Evolutionary conservation across 2,888 invertebrate genomes (phyloP), one percentile per base, ranked within the genome.

Genomic region (Erebia palarica): DNA sequence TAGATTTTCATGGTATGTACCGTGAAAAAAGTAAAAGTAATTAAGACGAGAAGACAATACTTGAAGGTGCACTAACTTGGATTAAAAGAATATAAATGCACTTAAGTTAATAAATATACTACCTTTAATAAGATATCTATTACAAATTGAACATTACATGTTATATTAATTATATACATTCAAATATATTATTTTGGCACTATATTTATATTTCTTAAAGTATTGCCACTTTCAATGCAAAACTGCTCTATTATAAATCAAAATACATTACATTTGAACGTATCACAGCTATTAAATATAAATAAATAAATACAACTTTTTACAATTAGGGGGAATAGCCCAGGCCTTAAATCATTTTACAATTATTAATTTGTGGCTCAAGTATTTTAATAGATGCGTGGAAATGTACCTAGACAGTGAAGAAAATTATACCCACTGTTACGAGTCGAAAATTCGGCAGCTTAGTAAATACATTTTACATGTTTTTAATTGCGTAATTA

Each of bases 261-360:
- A 65, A 70, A 55, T 18, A 59, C 53, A 44, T 44, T 44, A 36
- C 13, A 51, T 51, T 66, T 73, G 71, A 75, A 85, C 81, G 81
- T 55, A 55, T 55, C 55, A 55, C 55, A 91, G 91, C 82, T 82
- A 84, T 81, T 85, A 86, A 80, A 47, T 85, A 85, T 87, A 88
- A 90, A 89, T 89, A 88, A 89, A 86, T 88, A 87, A 87, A 86
- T 87, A 86, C 77, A 81, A 79, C 81, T 87, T 86, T 90, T 82
- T 89, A 90, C 89, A 90, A 81, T 82, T 76, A 47, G 63, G 64
- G 74, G 81, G 79, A 81, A 81, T 79, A 81, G 73, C 74, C 77
- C 71, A 18, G 7, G 18, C 13, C 13, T 44, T 63, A 63, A 49
- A 63, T 63, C 49, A 63, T 49, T 49, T 21, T 27, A 13, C 14